phyloP scores from a whole-genome alignment of 2,888 invertebrate genomes.

The Gastrophysa polygoni region DNA sequence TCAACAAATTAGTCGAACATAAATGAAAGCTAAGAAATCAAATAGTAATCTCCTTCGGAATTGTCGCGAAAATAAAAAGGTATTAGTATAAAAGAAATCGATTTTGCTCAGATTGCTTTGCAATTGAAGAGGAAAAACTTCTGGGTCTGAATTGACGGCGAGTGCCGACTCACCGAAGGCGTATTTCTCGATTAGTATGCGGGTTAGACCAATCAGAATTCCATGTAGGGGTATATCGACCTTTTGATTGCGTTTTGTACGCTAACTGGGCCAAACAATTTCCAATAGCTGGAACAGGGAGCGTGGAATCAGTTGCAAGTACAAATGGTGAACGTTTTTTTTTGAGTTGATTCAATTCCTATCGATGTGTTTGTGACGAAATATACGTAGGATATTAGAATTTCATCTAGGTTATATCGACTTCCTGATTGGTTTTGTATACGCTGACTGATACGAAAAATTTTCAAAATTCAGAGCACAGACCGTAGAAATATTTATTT shows the following conservation, averaged over 20 bases:
- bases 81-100: too few species aligned
- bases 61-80: too few species aligned
- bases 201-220: slow-evolving; percentile 14
- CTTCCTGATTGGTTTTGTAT: background rate
- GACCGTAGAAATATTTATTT: too few species aligned
- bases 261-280: background rate
- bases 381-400: background rate
- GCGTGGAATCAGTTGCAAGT: background rate
- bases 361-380: background rate
- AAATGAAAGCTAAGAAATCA: too few species aligned
- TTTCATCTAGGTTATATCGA: background rate
- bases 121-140: background rate
- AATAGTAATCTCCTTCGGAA: too few species aligned
- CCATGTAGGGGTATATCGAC: background rate
- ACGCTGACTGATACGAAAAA: too few species aligned
- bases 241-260: background rate
- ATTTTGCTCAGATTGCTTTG: background rate
- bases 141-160: background rate
- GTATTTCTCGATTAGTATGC: slow-evolving; percentile 27
- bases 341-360: background rate
- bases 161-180: slow-evolving; percentile 17
- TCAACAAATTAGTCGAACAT: too few species aligned
- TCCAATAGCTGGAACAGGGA: background rate
- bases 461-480: too few species aligned
- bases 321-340: too few species aligned